A percentile compares a stretch with the other conserved stretches of the same genome.
Evolutionary conservation across 64 coral and sea anemone species (phyloP).

Genomic region (Pocillopora damicornis): DNA sequence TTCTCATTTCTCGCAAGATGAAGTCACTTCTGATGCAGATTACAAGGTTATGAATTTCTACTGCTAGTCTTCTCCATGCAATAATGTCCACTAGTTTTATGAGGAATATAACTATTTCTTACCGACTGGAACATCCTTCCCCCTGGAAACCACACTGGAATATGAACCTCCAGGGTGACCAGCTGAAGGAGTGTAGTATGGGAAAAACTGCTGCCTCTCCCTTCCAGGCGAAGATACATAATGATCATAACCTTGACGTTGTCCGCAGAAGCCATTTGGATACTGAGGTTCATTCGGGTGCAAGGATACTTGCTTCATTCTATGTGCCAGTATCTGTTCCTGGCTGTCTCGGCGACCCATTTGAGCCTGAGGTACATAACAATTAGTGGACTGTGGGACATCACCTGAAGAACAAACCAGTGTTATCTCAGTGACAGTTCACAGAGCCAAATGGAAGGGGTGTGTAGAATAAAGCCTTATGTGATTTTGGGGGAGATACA

Average conservation of each 20-base stretch:
- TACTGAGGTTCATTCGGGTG: neutral
- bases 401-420: conserved; percentile 26
- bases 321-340: conserved; percentile 29
- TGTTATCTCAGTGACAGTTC: neutral
- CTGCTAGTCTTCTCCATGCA: too few species aligned
- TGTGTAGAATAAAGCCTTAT: too few species aligned
- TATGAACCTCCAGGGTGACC: conserved; percentile 6
- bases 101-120: neutral
- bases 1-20: too few species aligned
- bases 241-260: conserved; percentile 1
- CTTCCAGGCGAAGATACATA: conserved; percentile 11
- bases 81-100: neutral
- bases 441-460: neutral
- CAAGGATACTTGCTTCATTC: conserved; percentile 50
- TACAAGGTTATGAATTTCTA: too few species aligned
- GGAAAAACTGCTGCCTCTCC: neutral
- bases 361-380: conserved; percentile 8
- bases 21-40: too few species aligned
- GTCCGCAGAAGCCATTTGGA: neutral
- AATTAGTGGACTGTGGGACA: conserved; percentile 1
- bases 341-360: conserved; percentile 34
- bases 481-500: too few species aligned
- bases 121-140: conserved; percentile 22
- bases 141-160: conserved; percentile 26
- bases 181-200: neutral